Conservation (phyloP, 2,113 vertebrate genomes). For the Cyanistes caeruleus region DNA sequence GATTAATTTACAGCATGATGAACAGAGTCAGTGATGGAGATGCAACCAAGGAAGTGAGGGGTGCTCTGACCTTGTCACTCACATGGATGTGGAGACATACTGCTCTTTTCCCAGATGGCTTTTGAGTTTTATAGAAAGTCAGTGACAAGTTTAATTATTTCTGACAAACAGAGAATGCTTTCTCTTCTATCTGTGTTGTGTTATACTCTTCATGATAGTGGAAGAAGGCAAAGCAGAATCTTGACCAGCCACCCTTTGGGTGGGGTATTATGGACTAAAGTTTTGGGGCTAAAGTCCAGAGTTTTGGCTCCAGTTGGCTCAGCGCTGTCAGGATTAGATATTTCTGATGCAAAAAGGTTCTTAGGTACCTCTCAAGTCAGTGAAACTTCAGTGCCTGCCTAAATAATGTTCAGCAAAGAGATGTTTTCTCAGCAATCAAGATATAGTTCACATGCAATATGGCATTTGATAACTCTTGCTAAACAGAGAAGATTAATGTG, state of each 20-base stretch:
- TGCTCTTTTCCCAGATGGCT: slow-evolving; percentile 71
- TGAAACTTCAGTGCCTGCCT: not conserved
- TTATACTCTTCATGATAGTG: not conserved
- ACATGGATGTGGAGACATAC: slow-evolving; percentile 27
- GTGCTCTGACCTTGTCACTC: slow-evolving; percentile 72
- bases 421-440: slow-evolving; percentile 13
- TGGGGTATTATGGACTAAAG: not conserved
- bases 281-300: not conserved
- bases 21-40: slow-evolving; percentile 52
- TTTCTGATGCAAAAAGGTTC: not conserved
- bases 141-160: slow-evolving; percentile 74
- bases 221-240: not conserved
- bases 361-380: not conserved
- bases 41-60: slow-evolving; percentile 41
- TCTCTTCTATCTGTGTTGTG: slow-evolving; percentile 39
- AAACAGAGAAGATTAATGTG: slow-evolving; percentile 11
- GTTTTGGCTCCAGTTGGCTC: not conserved
- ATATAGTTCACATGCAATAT: not conserved
- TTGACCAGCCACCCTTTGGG: not conserved
- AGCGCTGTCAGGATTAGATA: not conserved
- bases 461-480: not conserved
- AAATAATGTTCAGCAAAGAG: not conserved
- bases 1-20: slow-evolving; percentile 70
- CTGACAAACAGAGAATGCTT: slow-evolving; percentile 66
- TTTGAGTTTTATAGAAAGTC: slow-evolving; percentile 57